Evolutionary conservation across 2,888 invertebrate species (phyloP), one percentile per base, ranked within the genome.

Genomic region (Metacarcinus magister): DNA sequence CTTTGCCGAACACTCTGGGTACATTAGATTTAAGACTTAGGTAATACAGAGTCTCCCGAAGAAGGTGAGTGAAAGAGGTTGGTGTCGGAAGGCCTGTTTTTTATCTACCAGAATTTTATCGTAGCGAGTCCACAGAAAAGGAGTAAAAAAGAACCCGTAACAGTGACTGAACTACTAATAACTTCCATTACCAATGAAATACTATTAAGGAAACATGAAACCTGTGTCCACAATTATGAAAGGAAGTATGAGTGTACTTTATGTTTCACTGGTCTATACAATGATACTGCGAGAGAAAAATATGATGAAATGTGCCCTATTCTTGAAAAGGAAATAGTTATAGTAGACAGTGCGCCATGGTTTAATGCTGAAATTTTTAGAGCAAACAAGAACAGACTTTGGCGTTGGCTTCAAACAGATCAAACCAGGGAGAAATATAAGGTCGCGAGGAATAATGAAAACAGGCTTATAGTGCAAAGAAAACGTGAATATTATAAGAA

Each of bases 281-380:
- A 93, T 19, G 28, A 23, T 23, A 93, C n/a, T 54, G 28, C 93
- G 8, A 54, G 16, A n/a, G 46, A 44, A 28, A 19, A 93, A 46
- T 93, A 23, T 16, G n/a, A 44, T 93, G 46, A 93, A 10, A n/a
- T 28, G 13, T 93, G 93, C 46, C 93, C 54, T 0, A 93, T 93
- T 10, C 8, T 5, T 2, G 93, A 93, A 60, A 93, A 93, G 23
- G 43, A 91, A 91, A 91, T 91, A n/a, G 39, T 44, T 19, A 39
- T 91, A 19, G 16, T 19, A 2, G 39, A 39, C 46, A 39, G 44
- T 91, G 8, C 23, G 44, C 43, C 91, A 28, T 91, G 91, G 91
- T 32, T 91, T 91, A 91, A 43, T 82, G 82, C 19, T 82, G 82
- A 82, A 23, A 82, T n/a, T 23, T 32, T 82, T 8, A 82, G 23